Evolutionary conservation across 2,888 invertebrate species (phyloP).

Genomic region (Nemotelus nigrinus): DNA sequence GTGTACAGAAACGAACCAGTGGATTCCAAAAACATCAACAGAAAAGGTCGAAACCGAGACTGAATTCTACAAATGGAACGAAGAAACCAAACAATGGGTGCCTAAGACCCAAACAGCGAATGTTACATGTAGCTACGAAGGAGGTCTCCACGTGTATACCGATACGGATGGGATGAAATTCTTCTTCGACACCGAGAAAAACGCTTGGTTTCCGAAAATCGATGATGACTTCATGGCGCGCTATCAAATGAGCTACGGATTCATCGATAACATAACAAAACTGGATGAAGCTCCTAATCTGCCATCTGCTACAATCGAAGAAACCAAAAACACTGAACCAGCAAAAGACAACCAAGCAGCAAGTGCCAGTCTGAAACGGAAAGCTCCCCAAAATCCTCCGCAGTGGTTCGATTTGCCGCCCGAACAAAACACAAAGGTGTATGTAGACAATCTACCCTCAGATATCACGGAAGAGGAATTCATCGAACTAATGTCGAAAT

Average conservation of each 20-base stretch:
- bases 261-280: conserved; percentile 71
- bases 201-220: conserved; percentile 96
- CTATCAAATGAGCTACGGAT: conserved; percentile 96
- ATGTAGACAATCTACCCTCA: conserved; percentile 90
- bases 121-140: conserved; percentile 74
- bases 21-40: conserved; percentile 64
- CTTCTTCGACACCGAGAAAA: conserved; percentile 90
- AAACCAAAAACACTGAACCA: conserved; percentile 50
- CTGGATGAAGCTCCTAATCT: conserved; percentile 55
- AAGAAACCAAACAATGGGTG: conserved; percentile 71
- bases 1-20: conserved; percentile 65
- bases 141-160: conserved; percentile 81
- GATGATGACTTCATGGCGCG: conserved; percentile 96
- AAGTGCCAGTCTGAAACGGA: conserved; percentile 37
- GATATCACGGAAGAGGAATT: conserved; percentile 91
- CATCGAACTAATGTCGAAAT: conserved; percentile 93
- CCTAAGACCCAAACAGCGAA: conserved; percentile 57
- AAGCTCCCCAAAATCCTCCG: conserved; percentile 56
- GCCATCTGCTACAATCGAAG: too few relatives aligned
- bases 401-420: conserved; percentile 95
- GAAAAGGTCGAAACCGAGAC: conserved; percentile 62
- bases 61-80: conserved; percentile 70
- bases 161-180: conserved; percentile 89
- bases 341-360: conserved; percentile 53
- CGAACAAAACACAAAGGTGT: conserved; percentile 92